A percentile compares a stretch with the other conserved stretches of the same genome.
Conservation (phyloP, 2,113 vertebrate genomes). For the Todiramphus chloris region DNA sequence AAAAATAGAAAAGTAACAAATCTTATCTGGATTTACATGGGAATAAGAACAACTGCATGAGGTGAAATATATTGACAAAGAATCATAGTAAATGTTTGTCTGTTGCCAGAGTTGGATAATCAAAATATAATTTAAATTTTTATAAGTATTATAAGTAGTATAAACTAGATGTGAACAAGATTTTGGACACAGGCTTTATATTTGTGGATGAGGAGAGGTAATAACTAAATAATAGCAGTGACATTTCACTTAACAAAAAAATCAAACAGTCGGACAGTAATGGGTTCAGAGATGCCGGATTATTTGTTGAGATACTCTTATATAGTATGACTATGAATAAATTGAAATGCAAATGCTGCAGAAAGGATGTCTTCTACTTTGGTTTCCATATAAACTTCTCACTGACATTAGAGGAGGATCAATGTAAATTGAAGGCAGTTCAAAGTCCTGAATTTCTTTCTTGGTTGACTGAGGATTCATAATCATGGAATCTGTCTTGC, state of each 20-base stretch:
- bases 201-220: not conserved
- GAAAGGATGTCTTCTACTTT: not conserved
- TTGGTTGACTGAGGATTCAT: not conserved
- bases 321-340: not conserved
- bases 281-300: not conserved
- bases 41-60: not conserved
- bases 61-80: not conserved
- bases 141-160: not conserved
- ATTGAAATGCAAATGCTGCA: not conserved
- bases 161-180: not conserved
- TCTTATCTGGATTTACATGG: not conserved
- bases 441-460: not conserved
- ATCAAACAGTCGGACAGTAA: not conserved
- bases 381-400: not conserved
- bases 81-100: not conserved
- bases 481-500: not conserved
- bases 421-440: not conserved
- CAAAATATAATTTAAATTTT: not conserved
- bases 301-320: no score
- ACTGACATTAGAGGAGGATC: not conserved
- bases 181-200: not conserved
- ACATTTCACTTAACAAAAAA: not conserved
- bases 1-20: not conserved
- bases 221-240: not conserved
- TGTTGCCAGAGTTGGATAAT: not conserved